These are phyloP conservation scores for Drosophila affinis DNA, from an alignment of 2,888 invertebrate species.

Conservation along the genomic window DNA sequence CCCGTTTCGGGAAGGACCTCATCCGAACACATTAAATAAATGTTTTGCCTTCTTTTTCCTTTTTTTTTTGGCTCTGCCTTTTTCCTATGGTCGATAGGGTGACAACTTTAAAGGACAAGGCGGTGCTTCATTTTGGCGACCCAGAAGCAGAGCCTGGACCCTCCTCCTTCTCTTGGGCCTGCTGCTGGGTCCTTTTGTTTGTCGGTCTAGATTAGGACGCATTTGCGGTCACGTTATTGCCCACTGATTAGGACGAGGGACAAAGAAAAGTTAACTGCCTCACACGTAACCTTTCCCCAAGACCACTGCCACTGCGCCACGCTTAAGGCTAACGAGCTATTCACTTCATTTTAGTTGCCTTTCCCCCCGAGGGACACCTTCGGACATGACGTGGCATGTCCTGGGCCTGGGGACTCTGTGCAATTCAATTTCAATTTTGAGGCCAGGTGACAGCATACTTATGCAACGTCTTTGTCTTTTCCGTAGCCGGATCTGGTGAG, in stretches of 20 bases:
- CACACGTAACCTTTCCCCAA: slow-evolving; percentile 55
- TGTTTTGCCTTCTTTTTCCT: slow-evolving; percentile 68
- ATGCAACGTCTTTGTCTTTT: slow-evolving; percentile 54
- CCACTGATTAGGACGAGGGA: slow-evolving; percentile 74
- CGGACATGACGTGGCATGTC: not conserved
- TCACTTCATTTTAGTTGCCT: slow-evolving; percentile 61
- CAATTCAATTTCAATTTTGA: slow-evolving; percentile 72
- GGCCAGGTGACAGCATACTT: slow-evolving; percentile 51
- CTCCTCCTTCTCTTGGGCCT: not conserved
- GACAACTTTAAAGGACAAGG: slow-evolving; percentile 74
- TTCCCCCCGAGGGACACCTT: slow-evolving; percentile 21
- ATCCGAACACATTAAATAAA: slow-evolving; percentile 79
- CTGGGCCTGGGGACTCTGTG: slow-evolving; percentile 21
- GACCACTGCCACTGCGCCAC: not conserved
- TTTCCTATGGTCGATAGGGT: slow-evolving; percentile 50
- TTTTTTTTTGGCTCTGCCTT: slow-evolving; percentile 23
- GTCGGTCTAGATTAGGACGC: slow-evolving; percentile 67
- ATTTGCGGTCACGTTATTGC: slow-evolving; percentile 79
- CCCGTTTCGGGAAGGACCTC: slow-evolving; percentile 46
- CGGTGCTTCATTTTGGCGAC: slow-evolving; percentile 56
- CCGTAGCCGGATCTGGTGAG: slow-evolving; percentile 13
- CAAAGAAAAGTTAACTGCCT: slow-evolving; percentile 65
- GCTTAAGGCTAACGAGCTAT: slow-evolving; percentile 59
- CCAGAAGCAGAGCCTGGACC: not conserved
- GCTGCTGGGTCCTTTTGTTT: slow-evolving; percentile 59